Evolutionary conservation across 2,888 invertebrate genomes (phyloP).

Genomic region (Meliscaeva auricollis): DNA sequence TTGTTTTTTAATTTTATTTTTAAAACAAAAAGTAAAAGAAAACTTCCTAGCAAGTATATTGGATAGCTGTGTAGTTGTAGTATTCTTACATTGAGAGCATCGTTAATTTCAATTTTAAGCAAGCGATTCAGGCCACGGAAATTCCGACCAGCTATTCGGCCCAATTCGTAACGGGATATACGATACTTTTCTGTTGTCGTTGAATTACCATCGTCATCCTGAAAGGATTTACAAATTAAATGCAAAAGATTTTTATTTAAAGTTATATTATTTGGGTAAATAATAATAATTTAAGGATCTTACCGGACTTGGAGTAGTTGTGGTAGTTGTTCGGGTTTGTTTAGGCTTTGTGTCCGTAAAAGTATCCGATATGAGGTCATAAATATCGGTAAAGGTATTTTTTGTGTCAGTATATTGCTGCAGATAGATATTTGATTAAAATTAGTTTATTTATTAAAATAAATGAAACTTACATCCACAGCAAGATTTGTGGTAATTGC

Average conservation of each 20-base stretch:
- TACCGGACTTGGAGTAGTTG: conserved; percentile 78
- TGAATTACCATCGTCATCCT: conserved; percentile 77
- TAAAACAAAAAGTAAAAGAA: background rate
- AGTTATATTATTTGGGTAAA: background rate
- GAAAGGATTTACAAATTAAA: conserved; percentile 17
- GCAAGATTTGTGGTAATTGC: conserved; percentile 81
- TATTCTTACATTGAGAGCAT: conserved; percentile 82
- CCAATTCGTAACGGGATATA: conserved; percentile 83
- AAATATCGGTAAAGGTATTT: conserved; percentile 81
- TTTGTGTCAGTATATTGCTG: conserved; percentile 83
- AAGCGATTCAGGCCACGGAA: conserved; percentile 82
- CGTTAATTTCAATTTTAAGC: conserved; percentile 81
- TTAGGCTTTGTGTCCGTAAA: conserved; percentile 82
- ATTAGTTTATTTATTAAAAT: conserved; percentile 3
- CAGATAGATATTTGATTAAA: background rate
- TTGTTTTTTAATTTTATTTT: background rate
- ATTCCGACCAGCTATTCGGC: conserved; percentile 82
- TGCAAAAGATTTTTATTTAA: too few relatives aligned
- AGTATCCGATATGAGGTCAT: conserved; percentile 81
- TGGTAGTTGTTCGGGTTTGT: conserved; percentile 77
- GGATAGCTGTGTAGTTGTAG: too few relatives aligned
- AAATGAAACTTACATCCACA: conserved; percentile 80
- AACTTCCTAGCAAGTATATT: background rate
- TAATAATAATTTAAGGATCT: conserved; percentile 44
- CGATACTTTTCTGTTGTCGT: conserved; percentile 82